Conservation (phyloP, 2,113 vertebrate genomes). For the Cygnus atratus region DNA sequence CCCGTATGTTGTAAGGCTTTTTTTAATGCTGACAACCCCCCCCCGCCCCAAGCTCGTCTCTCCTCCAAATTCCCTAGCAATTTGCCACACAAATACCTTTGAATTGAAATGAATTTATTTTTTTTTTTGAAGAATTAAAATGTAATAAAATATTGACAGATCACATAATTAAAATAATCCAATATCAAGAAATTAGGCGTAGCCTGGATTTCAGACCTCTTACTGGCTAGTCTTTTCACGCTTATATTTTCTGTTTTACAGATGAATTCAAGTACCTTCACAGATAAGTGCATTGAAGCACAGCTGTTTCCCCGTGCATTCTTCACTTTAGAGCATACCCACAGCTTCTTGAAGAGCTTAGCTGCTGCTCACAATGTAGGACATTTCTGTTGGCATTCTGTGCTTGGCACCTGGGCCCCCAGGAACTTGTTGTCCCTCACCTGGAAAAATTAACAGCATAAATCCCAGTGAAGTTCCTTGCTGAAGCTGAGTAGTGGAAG, state of each 20-base stretch:
- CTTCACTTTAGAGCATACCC: neutral
- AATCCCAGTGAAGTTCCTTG: neutral
- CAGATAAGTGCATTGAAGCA: neutral
- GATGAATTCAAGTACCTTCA: neutral
- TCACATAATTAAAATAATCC: neutral
- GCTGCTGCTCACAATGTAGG: neutral
- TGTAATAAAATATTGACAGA: neutral
- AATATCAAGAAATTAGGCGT: neutral
- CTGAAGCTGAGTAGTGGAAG: neutral
- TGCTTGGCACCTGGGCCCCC: fast-evolving
- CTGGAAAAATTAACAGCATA: neutral
- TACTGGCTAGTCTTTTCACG: neutral
- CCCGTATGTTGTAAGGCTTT: neutral
- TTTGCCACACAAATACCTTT: neutral
- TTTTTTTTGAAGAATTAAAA: neutral
- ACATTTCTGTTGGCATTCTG: neutral
- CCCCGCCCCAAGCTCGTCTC: neutral
- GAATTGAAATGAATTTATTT: neutral
- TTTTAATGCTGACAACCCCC: neutral
- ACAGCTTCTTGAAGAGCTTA: neutral
- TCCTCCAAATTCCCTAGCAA: neutral
- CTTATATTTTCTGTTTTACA: neutral
- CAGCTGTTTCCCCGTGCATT: neutral
- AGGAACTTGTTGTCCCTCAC: neutral
- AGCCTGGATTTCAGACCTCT: neutral